phyloP scores from a whole-genome alignment of 2,113 vertebrate genomes.

The Herpailurus yagouaroundi region DNA sequence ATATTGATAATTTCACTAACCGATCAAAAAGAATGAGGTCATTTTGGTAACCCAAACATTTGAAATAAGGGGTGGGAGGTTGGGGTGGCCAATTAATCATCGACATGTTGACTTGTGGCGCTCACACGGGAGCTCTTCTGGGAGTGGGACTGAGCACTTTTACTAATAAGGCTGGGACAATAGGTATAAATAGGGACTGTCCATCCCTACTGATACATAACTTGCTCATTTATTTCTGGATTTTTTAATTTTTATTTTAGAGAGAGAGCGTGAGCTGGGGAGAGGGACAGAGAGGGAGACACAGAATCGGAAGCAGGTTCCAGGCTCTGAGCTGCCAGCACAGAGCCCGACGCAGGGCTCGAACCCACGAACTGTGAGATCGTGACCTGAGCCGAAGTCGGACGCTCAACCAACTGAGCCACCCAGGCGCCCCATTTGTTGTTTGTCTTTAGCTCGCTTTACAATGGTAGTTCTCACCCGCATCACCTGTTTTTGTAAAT shows the following conservation, averaged over 20 bases:
- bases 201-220: too few species aligned
- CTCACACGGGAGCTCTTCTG: not conserved
- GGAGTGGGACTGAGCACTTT: not conserved
- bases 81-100: too few species aligned
- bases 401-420: accelerated
- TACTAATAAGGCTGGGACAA: not conserved
- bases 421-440: too few species aligned
- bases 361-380: too few species aligned
- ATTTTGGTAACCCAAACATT: not conserved
- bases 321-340: too few species aligned
- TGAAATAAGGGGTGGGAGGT: not conserved
- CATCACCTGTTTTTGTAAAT: not conserved
- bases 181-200: not conserved
- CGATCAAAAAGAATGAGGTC: not conserved
- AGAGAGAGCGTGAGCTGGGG: too few species aligned
- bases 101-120: too few species aligned
- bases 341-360: accelerated
- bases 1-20: not conserved
- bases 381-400: too few species aligned
- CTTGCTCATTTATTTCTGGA: not conserved
- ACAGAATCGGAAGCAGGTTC: too few species aligned
- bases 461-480: not conserved
- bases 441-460: not conserved
- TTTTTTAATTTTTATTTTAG: not conserved
- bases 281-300: too few species aligned